Base-by-base conservation (phyloP, 2,888 invertebrate species). In the Athalia circularis region DNA sequence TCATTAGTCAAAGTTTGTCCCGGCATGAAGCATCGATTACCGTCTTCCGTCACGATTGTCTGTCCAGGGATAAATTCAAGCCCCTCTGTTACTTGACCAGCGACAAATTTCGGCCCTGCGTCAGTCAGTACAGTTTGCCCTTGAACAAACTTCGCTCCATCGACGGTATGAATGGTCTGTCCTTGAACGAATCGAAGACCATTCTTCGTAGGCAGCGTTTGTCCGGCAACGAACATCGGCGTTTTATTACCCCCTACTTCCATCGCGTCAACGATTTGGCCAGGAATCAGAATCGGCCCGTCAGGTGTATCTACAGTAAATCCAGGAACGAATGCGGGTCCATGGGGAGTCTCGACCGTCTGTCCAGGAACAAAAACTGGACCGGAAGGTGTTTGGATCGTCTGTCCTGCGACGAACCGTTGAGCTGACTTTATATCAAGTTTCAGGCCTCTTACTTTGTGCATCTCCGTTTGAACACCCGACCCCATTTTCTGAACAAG, bases 301-400 rank as follows among this genome's bases (percentile, higher is more conserved):
- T 92, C 91, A 43, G 94, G 94, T 2, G 95, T 93, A 83, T 93
- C 92, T 11, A 96, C 92, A 62, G 94, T 95, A 80, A 95, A 92
- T 1, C 96, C 96, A 29, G 96, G 95, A 57, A 95, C 93, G 88
- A 96, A 96, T 72, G 93, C 91, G 9, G 92, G 91, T 0, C 95
- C 95, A 79, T 92, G 91, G 67, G 94, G 94, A 3, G 95, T 95
- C 82, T 93, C 92, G 6, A 95, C 91, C 0, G 95, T 94, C 89
- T 95, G 95, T 4, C 96, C 96, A 0, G 96, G 95, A 11, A 95
- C 93, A 86, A 96, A 96, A 65, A 94, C 90, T 52, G 93, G 92
- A 3, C 95, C 95, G 78, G 92, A 92, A 68, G 94, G 94, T 0
- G 95, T 95, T 80, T 94, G 93, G 1, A 96, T 90, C 84, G 94